Evolutionary conservation across 2,113 vertebrate species (phyloP), one percentile per base, ranked within the genome.

Genomic region (Junco hyemalis): DNA sequence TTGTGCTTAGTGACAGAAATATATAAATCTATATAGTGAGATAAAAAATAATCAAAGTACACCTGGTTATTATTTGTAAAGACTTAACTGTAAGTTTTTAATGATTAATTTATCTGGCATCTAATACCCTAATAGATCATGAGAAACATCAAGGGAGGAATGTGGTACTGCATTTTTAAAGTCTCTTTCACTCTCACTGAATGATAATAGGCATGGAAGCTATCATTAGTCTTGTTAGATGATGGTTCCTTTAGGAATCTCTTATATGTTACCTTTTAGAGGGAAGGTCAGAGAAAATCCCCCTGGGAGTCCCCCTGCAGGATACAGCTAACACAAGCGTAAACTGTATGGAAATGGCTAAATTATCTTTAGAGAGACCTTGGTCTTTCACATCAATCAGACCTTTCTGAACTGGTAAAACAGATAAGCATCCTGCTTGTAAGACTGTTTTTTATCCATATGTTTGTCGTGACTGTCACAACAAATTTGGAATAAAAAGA

Each of bases 21-120:
- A 97, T 94, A 97, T 95, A 97, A 95, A 97, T 94, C 97, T 96
- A 98, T 97, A 98, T 93, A 95, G 92, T 68, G 93, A 97, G 97
- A 98, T 98, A 94, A 98, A 98, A 98, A 96, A 95, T 97, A 98
- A 98, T 97, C 96, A 95, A 97, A 85, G 88, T 97, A 98, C 98
- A 98, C 98, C 98, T 98, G 98, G 98, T 98, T 98, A 98, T 98
- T 98, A 98, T 98, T 98, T 98, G 98, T 98, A 98, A 98, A 97
- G 98, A 96, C 97, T 98, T 98, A 98, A 98, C 98, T 95, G 96
- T 98, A 98, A 97, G 98, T 97, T 98, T 97, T 98, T 98, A 98
- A 98, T 98, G 98, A 98, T 98, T 98, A 98, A 98, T 98, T 98
- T 98, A 98, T 98, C 97, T 98, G 97, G 96, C 97, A 96, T 96